Conservation (phyloP, 2,888 invertebrate species). For the Drosophila meridionalis region DNA sequence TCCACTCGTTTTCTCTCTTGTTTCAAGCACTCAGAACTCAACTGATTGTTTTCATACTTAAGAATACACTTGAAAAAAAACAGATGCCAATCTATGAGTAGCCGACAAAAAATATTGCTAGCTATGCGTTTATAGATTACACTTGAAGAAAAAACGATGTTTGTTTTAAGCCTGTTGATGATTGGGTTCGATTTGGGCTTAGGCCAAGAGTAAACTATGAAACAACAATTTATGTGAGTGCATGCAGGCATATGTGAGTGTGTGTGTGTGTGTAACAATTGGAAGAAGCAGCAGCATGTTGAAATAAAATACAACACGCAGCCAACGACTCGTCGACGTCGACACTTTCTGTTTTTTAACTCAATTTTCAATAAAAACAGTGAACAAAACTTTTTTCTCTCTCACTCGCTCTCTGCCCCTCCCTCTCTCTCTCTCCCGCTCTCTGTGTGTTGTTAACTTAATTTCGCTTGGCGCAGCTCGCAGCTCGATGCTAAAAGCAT, state of each 20-base stretch:
- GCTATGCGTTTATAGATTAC: background rate
- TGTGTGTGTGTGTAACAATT: slow-evolving; percentile 23
- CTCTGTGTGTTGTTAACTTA: slow-evolving; percentile 73
- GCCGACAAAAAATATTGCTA: background rate
- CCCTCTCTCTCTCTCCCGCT: background rate
- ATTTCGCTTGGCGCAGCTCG: slow-evolving; percentile 63
- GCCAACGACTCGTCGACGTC: slow-evolving; percentile 57
- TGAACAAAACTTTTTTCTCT: slow-evolving; percentile 62
- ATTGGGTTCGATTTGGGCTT: slow-evolving; percentile 8
- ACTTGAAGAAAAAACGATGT: background rate
- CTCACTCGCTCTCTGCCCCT: background rate
- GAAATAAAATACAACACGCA: slow-evolving; percentile 58
- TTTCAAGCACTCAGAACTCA: background rate
- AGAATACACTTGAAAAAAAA: background rate
- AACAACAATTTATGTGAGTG: slow-evolving; percentile 18
- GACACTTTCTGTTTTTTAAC: slow-evolving; percentile 79
- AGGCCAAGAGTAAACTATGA: slow-evolving; percentile 5
- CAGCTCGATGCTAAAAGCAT: slow-evolving; percentile 74
- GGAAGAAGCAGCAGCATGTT: slow-evolving; percentile 33
- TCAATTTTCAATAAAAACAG: slow-evolving; percentile 80
- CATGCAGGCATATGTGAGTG: slow-evolving; percentile 1
- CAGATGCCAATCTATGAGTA: too few species aligned
- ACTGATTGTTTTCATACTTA: background rate
- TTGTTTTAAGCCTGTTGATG: background rate
- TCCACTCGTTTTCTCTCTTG: background rate